These are phyloP conservation scores for Drosophila meridiana DNA, from an alignment of 2,888 invertebrate species.

Conservation along the genomic window DNA sequence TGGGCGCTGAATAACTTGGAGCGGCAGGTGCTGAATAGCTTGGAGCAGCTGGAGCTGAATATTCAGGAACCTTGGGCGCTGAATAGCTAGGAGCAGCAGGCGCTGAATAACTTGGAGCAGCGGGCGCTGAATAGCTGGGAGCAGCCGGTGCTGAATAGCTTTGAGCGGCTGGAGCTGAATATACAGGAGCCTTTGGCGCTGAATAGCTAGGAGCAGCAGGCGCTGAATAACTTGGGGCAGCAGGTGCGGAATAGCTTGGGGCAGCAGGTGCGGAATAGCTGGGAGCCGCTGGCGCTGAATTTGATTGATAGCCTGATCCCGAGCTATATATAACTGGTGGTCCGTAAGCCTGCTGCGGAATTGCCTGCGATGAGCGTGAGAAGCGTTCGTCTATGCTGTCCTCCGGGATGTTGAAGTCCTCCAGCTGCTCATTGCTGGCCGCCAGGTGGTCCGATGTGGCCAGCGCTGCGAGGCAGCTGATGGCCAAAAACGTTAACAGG, in stretches of 20 bases:
- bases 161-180: conserved; percentile 26
- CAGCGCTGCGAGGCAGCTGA: conserved; percentile 35
- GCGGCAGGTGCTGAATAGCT: conserved; percentile 34
- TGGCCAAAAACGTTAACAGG: conserved; percentile 33
- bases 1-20: conserved; percentile 10
- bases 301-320: conserved; percentile 39
- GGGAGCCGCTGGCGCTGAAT: conserved; percentile 24
- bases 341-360: conserved; percentile 61
- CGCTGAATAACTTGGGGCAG: conserved; percentile 10
- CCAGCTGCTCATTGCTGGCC: conserved; percentile 37
- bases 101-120: conserved; percentile 30
- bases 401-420: conserved; percentile 50
- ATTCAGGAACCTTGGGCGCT: conserved; percentile 14
- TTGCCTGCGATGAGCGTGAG: conserved; percentile 36
- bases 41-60: conserved; percentile 34
- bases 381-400: conserved; percentile 41
- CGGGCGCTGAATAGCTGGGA: conserved; percentile 33
- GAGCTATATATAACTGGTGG: conserved; percentile 58
- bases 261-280: conserved; percentile 29
- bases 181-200: conserved; percentile 9
- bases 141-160: conserved; percentile 43
- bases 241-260: conserved; percentile 26
- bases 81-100: conserved; percentile 25
- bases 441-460: conserved; percentile 13
- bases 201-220: conserved; percentile 15